phyloP scores from a whole-genome alignment of 2,113 vertebrate species.

The Raphicerus campestris region DNA sequence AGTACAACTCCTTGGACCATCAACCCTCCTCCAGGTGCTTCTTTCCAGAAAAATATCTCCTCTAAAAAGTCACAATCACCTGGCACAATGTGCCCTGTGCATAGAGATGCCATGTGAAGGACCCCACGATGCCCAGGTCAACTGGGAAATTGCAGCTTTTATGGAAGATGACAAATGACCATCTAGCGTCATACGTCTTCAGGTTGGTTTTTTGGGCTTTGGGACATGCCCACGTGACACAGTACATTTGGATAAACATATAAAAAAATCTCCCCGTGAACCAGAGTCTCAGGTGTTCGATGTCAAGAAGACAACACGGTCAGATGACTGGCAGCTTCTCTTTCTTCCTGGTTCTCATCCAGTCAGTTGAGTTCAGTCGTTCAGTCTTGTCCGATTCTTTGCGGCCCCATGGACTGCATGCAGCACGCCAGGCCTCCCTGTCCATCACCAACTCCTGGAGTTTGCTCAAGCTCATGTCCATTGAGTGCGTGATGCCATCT shows the following conservation, averaged over 20 bases:
- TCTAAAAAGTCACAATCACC: neutral
- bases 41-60: neutral
- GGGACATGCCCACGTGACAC: neutral
- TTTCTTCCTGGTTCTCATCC: neutral
- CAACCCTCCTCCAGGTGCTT: neutral
- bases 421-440: neutral
- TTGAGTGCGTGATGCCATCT: neutral
- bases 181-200: neutral
- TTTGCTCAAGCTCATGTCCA: neutral
- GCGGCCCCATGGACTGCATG: neutral
- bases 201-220: neutral
- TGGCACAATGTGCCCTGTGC: neutral
- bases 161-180: neutral
- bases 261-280: neutral
- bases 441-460: neutral
- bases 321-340: neutral
- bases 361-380: neutral
- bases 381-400: neutral
- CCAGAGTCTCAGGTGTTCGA: neutral
- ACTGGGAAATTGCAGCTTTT: neutral
- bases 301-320: neutral
- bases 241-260: neutral
- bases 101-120: neutral
- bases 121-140: neutral
- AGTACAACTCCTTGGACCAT: neutral